Evolutionary conservation across 2,113 vertebrate species (phyloP).

Genomic region (Gallinago undulata): DNA sequence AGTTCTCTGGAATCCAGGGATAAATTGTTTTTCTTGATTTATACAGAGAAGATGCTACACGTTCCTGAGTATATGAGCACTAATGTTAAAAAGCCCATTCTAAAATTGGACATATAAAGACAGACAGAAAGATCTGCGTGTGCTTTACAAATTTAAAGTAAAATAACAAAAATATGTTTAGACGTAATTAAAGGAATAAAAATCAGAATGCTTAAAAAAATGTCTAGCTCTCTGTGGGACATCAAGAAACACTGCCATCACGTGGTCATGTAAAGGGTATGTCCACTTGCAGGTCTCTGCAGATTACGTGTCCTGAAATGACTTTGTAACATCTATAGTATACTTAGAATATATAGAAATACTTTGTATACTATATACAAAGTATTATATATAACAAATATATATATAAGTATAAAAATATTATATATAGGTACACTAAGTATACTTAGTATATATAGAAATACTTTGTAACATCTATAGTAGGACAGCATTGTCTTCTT

Average conservation of each 20-base stretch:
- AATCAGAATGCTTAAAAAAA: not conserved
- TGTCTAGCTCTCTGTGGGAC: not conserved
- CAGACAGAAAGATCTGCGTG: not conserved
- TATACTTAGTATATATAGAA: not conserved
- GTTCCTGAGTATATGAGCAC: not conserved
- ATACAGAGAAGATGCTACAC: not conserved
- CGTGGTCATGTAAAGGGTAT: not conserved
- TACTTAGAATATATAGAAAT: no score
- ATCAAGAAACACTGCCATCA: conserved; percentile 18
- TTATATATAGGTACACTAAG: no score
- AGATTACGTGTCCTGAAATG: not conserved
- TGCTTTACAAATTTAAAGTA: not conserved
- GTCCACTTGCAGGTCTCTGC: not conserved
- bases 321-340: fast-evolving
- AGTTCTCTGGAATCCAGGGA: not conserved
- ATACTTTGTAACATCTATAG: fast-evolving
- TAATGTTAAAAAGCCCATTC: not conserved
- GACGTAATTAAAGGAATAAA: not conserved
- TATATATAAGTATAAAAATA: no score
- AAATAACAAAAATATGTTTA: not conserved
- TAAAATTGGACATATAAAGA: not conserved
- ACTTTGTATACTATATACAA: no score
- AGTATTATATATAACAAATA: no score
- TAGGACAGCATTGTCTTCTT: not conserved
- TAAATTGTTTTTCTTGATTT: conserved; percentile 3